Conservation (phyloP, 1,140 invertebrate species). For the Laupala kohalensis region DNA sequence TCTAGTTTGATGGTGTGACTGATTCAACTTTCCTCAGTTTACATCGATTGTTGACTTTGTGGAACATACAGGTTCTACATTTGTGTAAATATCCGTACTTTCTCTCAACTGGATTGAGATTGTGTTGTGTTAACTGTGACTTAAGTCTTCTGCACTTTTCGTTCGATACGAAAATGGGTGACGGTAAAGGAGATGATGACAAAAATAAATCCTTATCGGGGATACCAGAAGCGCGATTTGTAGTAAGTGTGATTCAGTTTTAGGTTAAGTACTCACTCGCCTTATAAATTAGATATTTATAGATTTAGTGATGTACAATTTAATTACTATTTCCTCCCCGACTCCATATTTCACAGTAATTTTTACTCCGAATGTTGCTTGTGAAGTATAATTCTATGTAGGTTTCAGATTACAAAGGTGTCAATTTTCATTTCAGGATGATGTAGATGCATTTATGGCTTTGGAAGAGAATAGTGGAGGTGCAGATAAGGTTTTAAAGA, state of each 20-base stretch:
- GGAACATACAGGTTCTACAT: too few species aligned
- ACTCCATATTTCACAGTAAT: too few species aligned
- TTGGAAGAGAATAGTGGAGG: constrained; percentile 62
- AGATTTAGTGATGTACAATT: neutral
- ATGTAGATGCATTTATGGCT: constrained; percentile 88
- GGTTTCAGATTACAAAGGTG: constrained; percentile 6
- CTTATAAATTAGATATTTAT: neutral
- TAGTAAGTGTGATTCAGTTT: constrained; percentile 38
- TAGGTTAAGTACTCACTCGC: neutral
- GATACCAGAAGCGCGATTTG: constrained; percentile 67
- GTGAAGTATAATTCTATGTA: neutral
- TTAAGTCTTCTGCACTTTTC: too few species aligned
- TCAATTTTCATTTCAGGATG: constrained; percentile 54
- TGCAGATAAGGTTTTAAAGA: constrained; percentile 69
- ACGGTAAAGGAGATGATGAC: constrained; percentile 16
- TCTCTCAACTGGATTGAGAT: too few species aligned
- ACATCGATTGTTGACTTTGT: too few species aligned
- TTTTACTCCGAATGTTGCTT: neutral
- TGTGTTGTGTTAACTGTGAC: too few species aligned
- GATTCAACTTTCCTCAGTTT: too few species aligned
- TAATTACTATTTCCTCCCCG: neutral
- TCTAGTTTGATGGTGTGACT: too few species aligned
- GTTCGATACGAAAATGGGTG: neutral
- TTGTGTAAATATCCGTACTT: too few species aligned
- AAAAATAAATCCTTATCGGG: constrained; percentile 61